A percentile compares a stretch with the other conserved stretches of the same genome.
phyloP scores from a whole-genome alignment of 2,113 vertebrate genomes.

The Lathamus discolor region DNA sequence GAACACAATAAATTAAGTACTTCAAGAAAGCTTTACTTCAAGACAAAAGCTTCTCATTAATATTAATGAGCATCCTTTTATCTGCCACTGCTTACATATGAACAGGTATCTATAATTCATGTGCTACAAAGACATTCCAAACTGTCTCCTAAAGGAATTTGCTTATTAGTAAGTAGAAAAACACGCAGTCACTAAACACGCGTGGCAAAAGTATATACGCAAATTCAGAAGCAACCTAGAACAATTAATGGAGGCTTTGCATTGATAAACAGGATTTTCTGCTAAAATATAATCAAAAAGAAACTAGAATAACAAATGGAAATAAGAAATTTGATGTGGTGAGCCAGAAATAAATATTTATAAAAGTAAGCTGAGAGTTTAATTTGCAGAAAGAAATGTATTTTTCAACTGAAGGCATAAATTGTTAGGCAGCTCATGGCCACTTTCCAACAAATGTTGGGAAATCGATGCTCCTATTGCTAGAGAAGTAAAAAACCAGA shows the following conservation, averaged over 20 bases:
- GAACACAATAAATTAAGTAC: background rate
- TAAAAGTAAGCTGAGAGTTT: slow-evolving; percentile 1
- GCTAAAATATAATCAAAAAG: slow-evolving; percentile 39
- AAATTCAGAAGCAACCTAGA: background rate
- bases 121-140: background rate
- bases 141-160: background rate
- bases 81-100: background rate
- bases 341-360: slow-evolving; percentile 74
- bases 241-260: background rate
- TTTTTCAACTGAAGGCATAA: slow-evolving; percentile 58
- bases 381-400: slow-evolving; percentile 41
- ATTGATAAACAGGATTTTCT: slow-evolving; percentile 50
- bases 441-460: slow-evolving; percentile 16
- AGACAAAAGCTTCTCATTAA: background rate
- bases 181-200: background rate
- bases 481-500: background rate
- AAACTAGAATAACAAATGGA: slow-evolving; percentile 13
- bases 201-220: background rate
- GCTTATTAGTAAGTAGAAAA: background rate
- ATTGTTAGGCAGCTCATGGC: slow-evolving; percentile 43
- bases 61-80: background rate
- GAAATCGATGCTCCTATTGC: background rate
- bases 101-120: background rate
- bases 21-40: background rate
- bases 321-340: slow-evolving; percentile 60